Percentiles rank a stretch among this genome's conserved stretches.
phyloP scores from a whole-genome alignment of 1,140 invertebrate species.

The Conus betulinus region DNA sequence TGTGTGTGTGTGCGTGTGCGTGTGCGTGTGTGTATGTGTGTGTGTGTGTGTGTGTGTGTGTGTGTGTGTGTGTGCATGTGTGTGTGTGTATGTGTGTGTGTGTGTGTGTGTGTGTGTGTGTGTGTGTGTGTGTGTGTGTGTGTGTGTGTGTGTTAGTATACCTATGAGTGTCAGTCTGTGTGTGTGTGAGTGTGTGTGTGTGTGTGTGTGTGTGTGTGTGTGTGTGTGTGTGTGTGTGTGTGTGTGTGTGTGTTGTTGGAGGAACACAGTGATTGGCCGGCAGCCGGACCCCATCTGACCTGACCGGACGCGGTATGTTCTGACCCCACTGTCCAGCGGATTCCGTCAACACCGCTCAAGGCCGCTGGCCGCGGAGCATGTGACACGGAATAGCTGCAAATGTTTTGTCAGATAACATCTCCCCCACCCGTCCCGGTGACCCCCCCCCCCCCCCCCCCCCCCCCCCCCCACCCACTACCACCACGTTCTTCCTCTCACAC shows the following conservation, averaged over 20 bases:
- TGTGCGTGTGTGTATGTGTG: constrained; percentile 14
- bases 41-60: constrained; percentile 23
- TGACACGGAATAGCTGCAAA: no score
- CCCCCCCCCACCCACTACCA: no score
- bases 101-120: constrained; percentile 29
- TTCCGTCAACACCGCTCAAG: no score
- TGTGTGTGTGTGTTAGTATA: constrained; percentile 35
- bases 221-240: not conserved
- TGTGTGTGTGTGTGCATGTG: constrained; percentile 27
- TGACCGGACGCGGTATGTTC: no score
- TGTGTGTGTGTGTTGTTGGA: not conserved
- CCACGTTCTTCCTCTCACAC: not conserved
- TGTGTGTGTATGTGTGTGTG: constrained; percentile 32
- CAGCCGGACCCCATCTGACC: no score
- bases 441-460: no score
- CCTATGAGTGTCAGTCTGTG: constrained; percentile 21
- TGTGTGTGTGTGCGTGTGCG: not conserved
- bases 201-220: constrained; percentile 38
- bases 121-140: constrained; percentile 40
- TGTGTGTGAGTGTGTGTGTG: constrained; percentile 34
- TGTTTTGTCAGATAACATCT: no score
- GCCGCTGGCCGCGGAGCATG: no score
- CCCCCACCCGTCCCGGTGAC: no score
- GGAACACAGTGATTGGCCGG: not conserved
- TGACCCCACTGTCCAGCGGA: no score